Base-by-base conservation (phyloP, 2,113 vertebrate species). In the Emydura subglobosa region DNA sequence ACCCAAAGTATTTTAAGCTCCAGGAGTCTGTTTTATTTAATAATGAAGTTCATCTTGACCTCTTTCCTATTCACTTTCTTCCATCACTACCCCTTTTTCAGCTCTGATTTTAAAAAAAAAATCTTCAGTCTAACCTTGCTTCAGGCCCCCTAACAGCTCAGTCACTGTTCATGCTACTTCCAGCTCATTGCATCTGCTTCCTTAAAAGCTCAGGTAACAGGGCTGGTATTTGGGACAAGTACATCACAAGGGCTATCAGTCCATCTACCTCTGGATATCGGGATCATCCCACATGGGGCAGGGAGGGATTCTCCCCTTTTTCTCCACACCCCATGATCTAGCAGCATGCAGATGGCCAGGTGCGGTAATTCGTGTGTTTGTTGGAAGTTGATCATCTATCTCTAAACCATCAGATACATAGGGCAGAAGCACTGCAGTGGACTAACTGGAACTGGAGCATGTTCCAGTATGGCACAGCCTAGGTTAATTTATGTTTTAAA, bases 11-110 rank as follows among this genome's bases (percentile, higher is more conserved):
- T 51, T 79, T 91, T 95, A 91, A 88, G 50, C 54, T 96, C 88
- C 92, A 29, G 55, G 96, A 95, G 83, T 55, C 78, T 88, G 42
- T 96, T 86, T 91, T 53, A 86, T 81, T 89, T 82, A 95, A 76
- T 25, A 44, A 44, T 90, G 87, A 91, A 85, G 29, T 92, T 94
- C 83, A 79, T 82, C 92, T 95, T 91, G 85, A 94, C 88, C 82
- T 96, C 68, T 94, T 92, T 21, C 85, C 1, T 76, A 83, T 10
- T 89, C 79, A 95, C 68, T 94, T 95, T 92, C 88, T 72, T 39
- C 34, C 65, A 39, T 72, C 9, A 59, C 82, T 91, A 92, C 91
- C 82, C 95, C 57, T 79, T 93, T 91, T 87, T 83, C 42, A 94
- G 90, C 21, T 88, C 88, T 96, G 39, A 87, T 93, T 82, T 27